These are phyloP conservation scores for Equus quagga DNA, from an alignment of 2,113 vertebrate genomes.

Conservation along the genomic window DNA sequence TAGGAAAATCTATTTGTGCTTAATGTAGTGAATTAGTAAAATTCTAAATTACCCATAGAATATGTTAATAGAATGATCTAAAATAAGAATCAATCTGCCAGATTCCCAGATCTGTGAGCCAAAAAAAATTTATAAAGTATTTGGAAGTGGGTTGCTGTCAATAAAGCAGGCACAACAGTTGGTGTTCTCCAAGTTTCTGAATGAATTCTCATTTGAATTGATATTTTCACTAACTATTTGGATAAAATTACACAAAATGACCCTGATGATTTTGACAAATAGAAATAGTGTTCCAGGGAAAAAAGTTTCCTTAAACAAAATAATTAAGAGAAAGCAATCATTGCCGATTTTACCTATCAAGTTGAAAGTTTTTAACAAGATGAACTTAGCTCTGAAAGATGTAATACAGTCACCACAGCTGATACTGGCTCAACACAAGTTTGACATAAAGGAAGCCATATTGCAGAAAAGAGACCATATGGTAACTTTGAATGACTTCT, in stretches of 20 bases:
- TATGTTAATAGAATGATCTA: background rate
- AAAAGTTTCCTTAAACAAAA: background rate
- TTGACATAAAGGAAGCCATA: no score
- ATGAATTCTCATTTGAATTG: background rate
- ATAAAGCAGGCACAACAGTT: background rate
- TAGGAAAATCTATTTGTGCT: background rate
- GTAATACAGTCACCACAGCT: background rate
- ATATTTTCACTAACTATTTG: background rate
- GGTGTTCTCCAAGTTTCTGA: background rate
- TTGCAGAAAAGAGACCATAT: no score
- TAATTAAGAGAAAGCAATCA: background rate
- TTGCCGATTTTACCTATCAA: background rate
- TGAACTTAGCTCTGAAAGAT: background rate
- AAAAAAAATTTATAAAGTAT: slow-evolving; percentile 20
- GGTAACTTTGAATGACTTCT: no score
- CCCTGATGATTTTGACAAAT: background rate
- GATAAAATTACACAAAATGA: slow-evolving; percentile 17
- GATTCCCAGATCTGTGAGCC: background rate
- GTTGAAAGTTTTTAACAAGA: background rate
- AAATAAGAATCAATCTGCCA: background rate
- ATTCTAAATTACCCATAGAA: background rate
- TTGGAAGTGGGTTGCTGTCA: background rate
- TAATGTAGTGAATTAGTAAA: background rate
- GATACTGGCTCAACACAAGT: no score
- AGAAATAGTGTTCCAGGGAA: background rate